These are phyloP conservation scores for Sinocyclocheilus rhinocerous DNA, from an alignment of 2,113 vertebrate species.

Conservation along the genomic window DNA sequence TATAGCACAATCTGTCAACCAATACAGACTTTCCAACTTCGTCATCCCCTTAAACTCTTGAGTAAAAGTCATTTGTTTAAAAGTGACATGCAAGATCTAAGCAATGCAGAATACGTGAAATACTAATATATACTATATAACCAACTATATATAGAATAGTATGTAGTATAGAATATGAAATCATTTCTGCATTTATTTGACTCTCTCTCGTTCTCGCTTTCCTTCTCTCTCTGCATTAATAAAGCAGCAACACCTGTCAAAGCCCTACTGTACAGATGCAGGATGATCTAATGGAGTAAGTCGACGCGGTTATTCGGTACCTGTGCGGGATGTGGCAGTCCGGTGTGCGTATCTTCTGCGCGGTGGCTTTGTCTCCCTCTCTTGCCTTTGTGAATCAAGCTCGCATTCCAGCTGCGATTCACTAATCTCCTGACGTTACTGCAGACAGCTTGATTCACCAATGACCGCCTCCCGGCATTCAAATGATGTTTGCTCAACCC, in stretches of 20 bases:
- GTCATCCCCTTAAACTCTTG: conserved; percentile 17
- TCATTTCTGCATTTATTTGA: background rate
- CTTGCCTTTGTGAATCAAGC: conserved; percentile 60
- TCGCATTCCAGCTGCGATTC: conserved; percentile 61
- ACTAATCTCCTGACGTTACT: conserved; percentile 58
- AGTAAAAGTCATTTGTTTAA: background rate
- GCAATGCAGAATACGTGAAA: background rate
- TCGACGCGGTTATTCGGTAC: conserved; percentile 11
- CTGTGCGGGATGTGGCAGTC: conserved; percentile 52
- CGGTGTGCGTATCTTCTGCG: conserved; percentile 41
- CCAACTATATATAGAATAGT: background rate
- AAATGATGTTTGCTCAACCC: conserved; percentile 56
- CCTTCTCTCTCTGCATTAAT: background rate
- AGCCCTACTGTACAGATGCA: background rate
- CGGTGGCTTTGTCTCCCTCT: conserved; percentile 50
- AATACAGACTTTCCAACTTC: background rate
- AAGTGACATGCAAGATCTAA: background rate
- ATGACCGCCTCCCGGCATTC: conserved; percentile 54
- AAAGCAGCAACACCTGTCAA: background rate
- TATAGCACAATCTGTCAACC: background rate
- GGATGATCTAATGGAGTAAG: background rate
- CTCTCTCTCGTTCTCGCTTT: background rate
- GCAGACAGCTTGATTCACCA: conserved; percentile 59
- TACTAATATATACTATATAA: too few species aligned
- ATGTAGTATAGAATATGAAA: too few species aligned